Base-by-base conservation (phyloP, 2,888 invertebrate species). In the Amaurobius ferox region DNA sequence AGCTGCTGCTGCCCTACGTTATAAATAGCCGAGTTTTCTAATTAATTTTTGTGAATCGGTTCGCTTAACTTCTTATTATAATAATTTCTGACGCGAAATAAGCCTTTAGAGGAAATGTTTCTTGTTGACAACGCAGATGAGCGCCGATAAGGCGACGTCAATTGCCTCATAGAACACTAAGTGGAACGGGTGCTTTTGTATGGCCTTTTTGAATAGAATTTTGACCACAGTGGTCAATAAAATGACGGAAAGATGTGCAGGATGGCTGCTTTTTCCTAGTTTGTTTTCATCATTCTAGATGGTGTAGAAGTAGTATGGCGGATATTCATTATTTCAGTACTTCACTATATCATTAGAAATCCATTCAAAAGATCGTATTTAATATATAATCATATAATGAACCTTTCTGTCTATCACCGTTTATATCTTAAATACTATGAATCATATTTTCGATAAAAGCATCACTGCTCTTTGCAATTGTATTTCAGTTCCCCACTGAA, bases 11-110 rank as follows among this genome's bases (percentile, higher is more conserved):
- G 55, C 62, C 61, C 66, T 26, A 35, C 28, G 35, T 76, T 83
- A 83, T 83, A 83, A 76, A 83, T 83, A 83, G 83, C n/a, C 23
- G 28, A 44, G 23, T 32, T 67, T 66, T 70, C 70, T 83, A 83
- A 83, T 83, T 83, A 71, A 83, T 83, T 76, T 81, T 71, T 76
- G 67, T 35, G 81, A 76, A 81, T 35, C 81, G 81, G 76, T 81
- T 71, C 76, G 81, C 68, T 81, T 81, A 70, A 76, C 76, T 74
- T 76, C 62, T 67, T 64, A 81, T 81, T 81, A 81, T 81, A 70
- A 70, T 76, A 76, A 81, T 81, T 81, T 76, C 76, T 61, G 16
- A 28, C 76, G 28, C 13, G 48, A 66, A 70, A 73, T 80, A 73
- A 73, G 73, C 48, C 71, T 76, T 73, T 70, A 77, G 62, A 62